Base-by-base conservation (phyloP, 2,797 vertebrate genomes). In the Cuculus canorus region DNA sequence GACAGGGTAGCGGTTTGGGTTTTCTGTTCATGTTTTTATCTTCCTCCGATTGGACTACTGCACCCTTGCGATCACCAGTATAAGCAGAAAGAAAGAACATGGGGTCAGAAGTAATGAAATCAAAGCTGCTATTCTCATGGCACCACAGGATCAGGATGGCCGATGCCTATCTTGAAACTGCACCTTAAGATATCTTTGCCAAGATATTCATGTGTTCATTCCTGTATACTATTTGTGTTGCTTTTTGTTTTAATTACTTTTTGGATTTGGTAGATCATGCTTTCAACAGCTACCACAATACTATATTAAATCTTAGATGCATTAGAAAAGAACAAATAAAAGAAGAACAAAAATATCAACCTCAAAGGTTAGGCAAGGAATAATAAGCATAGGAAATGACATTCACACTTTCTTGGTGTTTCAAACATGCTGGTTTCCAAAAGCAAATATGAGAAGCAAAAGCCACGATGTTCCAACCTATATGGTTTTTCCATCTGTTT, bases 1-100 rank as follows among this genome's bases (percentile, higher is more conserved):
- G 15, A 11, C 5, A 22, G 27, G 5, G 12, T 11, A 66, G n/a
- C 0, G 0, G 21, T 24, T 41, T 43, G 17, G 7, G 0, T 11
- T 23, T 53, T 47, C 25, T 37, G 9, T 19, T 48, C 24, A 23
- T 48, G 47, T 33, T 35, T 28, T 25, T 64, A 47, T 60, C 28
- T 17, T 60, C 35, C 32, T 37, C 57, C 71, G 24, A 13, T 5
- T 59, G 30, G 22, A 13, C 8, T 72, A 5, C 16, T 43, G 30
- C 53, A 87, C 43, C 33, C 12, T 54, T 59, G 22, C 59, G 35
- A 43, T 50, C 63, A 27, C 11, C 54, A 52, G 0, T 3, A 2
- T 14, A 61, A 79, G 28, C 0, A 59, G 24, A 14, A 15, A 77
- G 52, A 64, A 82, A 12, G 7, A 86, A 66, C 12, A 16, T 0